These are phyloP conservation scores for Mesorhabditis sp. DNA, from an alignment of 2,888 invertebrate genomes.

Conservation along the genomic window DNA sequence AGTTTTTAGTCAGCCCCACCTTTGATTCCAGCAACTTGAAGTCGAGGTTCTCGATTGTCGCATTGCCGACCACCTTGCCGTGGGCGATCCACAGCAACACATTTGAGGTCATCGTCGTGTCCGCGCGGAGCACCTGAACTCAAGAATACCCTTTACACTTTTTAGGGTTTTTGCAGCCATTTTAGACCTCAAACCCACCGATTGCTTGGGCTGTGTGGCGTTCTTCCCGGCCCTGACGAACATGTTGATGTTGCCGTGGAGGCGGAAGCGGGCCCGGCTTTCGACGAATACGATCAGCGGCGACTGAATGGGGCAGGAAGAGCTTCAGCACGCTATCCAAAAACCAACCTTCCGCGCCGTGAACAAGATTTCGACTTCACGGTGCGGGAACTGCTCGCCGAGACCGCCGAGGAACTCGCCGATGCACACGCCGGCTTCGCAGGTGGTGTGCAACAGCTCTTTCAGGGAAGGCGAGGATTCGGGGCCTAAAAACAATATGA, in stretches of 20 bases:
- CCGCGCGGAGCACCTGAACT: slow-evolving; percentile 44
- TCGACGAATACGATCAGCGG: slow-evolving; percentile 55
- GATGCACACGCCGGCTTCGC: slow-evolving; percentile 52
- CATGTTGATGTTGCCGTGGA: slow-evolving; percentile 54
- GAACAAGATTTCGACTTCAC: slow-evolving; percentile 44
- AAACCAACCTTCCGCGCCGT: slow-evolving; percentile 28
- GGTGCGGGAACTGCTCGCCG: slow-evolving; percentile 51
- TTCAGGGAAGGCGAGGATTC: slow-evolving; percentile 10
- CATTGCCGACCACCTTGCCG: slow-evolving; percentile 50
- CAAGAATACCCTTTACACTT: background rate
- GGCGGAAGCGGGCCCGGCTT: slow-evolving; percentile 49
- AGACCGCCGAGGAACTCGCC: slow-evolving; percentile 55
- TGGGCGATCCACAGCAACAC: slow-evolving; percentile 50
- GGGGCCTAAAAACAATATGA: background rate
- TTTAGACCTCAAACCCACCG: slow-evolving; percentile 20
- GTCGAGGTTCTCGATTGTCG: slow-evolving; percentile 55
- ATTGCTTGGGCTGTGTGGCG: slow-evolving; percentile 35
- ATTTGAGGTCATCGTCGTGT: slow-evolving; percentile 56
- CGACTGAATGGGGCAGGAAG: slow-evolving; percentile 24
- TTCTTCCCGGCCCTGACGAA: slow-evolving; percentile 42
- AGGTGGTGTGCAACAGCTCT: slow-evolving; percentile 51
- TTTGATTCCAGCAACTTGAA: slow-evolving; percentile 49
- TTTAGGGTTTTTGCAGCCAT: background rate
- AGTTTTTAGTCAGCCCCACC: slow-evolving; percentile 16
- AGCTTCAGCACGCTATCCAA: background rate